Base-by-base conservation (phyloP, 1,140 invertebrate genomes). In the Macrostomum lignano region DNA sequence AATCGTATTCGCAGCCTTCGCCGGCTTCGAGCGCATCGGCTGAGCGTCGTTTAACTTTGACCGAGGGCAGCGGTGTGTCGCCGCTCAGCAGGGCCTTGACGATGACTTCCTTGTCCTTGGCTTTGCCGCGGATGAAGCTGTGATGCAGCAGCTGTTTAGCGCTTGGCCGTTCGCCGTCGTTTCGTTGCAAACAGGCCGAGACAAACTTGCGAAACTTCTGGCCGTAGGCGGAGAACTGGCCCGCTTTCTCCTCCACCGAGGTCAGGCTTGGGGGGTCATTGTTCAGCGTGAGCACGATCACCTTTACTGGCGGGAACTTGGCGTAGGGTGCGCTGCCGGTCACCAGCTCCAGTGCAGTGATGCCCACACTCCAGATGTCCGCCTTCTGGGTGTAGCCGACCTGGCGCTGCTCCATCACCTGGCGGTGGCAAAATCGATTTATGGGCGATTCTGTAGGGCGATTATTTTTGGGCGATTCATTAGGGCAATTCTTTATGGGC, bases 301-400 rank as follows among this genome's bases (percentile, higher is more conserved):
- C 65, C 59, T 96, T 96, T 86, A 96, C 96, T 1, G 88, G 84
- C 24, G 88, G 82, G 58, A 84, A 94, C 52, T 88, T 93, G 51
- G 94, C 82, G 53, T 96, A 98, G 0, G 88, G 88, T 1, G 88
- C 86, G 7, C 82, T 88, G 9, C 88, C 88, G 6, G 84, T 91
- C 0, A 86, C 86, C 68, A 96, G 72, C 63, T 96, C 88, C 43
- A 98, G 93, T 0, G 84, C 84, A 0, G 86, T 93, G 36, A 98
- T 96, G 17, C 88, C 88, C 56, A 96, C 74, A 17, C 81, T 91
- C 88, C 88, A 98, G 40, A 98, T 94, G 49, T 98, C 88, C n/a
- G 86, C 88, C 61, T 94, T 94, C 56, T 86, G 93, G 56, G 93
- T 84, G 51, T 94, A 94, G 0, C 88, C 88, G n/a, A n/a, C n/a